A percentile compares a stretch with the other conserved stretches of the same genome.
phyloP scores from a whole-genome alignment of 2,888 invertebrate genomes.

The Magallana nippona region DNA sequence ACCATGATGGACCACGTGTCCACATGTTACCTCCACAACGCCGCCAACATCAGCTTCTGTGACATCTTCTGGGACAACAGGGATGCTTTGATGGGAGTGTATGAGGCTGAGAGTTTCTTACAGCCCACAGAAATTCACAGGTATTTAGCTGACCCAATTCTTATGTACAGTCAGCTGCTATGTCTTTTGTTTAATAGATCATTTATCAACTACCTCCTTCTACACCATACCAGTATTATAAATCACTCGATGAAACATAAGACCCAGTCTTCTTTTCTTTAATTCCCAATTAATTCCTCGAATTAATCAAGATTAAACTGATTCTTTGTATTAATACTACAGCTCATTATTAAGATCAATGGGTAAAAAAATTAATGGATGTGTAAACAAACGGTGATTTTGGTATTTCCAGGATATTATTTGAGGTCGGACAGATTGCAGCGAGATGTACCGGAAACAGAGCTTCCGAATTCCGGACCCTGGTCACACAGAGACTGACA shows the following conservation, averaged over 20 bases:
- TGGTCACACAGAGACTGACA: not conserved
- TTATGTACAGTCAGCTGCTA: too few relatives aligned
- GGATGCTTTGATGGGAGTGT: conserved; percentile 41
- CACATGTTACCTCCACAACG: conserved; percentile 43
- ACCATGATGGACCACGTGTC: conserved; percentile 45
- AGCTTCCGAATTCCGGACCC: not conserved
- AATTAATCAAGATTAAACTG: too few relatives aligned
- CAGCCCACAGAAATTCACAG: conserved; percentile 19
- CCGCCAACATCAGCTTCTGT: conserved; percentile 42
- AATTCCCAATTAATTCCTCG: too few relatives aligned
- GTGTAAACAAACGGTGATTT: too few relatives aligned
- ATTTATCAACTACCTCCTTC: too few relatives aligned
- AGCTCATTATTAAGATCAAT: too few relatives aligned
- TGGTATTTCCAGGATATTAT: not conserved
- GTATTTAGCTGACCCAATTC: not conserved
- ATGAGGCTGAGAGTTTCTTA: conserved; percentile 39
- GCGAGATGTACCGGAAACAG: conserved; percentile 4
- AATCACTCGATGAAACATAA: too few relatives aligned
- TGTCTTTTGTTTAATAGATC: too few relatives aligned
- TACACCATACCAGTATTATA: too few relatives aligned
- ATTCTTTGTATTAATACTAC: too few relatives aligned
- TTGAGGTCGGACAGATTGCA: conserved; percentile 16
- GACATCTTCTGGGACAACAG: conserved; percentile 44
- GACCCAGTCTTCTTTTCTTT: too few relatives aligned
- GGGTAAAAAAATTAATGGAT: too few relatives aligned